Conservation (phyloP, 2,888 invertebrate species). For the Xanthorhoe designata region DNA sequence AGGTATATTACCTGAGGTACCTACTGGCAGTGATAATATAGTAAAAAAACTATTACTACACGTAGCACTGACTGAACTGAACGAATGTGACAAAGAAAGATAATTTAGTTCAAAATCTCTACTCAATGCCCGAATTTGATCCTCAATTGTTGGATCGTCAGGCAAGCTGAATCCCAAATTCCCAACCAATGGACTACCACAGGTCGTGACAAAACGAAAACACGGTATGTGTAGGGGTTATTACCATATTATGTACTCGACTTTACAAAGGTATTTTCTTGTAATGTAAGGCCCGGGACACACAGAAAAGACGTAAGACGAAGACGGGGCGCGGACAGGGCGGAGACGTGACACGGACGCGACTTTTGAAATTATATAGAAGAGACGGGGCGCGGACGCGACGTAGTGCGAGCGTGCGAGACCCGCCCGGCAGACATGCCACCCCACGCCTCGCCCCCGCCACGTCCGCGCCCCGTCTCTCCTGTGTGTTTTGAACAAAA, state of each 20-base stretch:
- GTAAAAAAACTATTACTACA: no score
- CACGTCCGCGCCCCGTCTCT: no score
- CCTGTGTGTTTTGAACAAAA: no score
- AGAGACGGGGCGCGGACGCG: no score
- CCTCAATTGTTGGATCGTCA: not conserved
- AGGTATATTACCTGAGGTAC: conserved; percentile 6
- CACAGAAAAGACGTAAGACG: no score
- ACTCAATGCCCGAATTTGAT: not conserved
- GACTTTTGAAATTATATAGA: no score
- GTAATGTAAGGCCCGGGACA: no score
- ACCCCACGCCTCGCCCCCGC: no score
- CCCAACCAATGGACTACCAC: not conserved
- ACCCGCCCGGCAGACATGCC: no score
- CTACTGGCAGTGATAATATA: not conserved
- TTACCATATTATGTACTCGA: not conserved
- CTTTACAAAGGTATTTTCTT: conserved; percentile 10
- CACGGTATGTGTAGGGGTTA: not conserved
- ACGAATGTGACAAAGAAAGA: not conserved
- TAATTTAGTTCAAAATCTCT: not conserved
- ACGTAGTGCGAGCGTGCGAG: no score
- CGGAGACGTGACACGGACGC: no score
- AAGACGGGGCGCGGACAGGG: no score
- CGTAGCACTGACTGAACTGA: not conserved
- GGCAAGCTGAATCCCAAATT: not conserved
- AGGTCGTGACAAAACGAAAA: not conserved